Conservation (phyloP, 2,797 vertebrate genomes). For the Silurus lanzhouensis region DNA sequence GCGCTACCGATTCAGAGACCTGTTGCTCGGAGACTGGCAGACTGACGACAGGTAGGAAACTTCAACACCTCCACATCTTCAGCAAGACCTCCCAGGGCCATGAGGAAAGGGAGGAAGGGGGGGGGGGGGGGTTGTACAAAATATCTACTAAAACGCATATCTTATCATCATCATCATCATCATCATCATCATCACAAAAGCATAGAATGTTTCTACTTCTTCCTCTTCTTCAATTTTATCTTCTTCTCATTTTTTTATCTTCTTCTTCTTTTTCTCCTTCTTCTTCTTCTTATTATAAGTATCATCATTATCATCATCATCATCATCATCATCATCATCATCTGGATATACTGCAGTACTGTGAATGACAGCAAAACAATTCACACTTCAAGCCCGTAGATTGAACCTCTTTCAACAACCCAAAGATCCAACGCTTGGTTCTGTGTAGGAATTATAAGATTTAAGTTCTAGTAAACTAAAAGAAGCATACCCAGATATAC, state of each 20-base stretch:
- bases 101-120: neutral
- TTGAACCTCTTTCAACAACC: neutral
- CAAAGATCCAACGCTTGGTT: too few relatives aligned
- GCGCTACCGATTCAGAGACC: slow-evolving; percentile 84
- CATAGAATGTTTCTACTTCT: too few relatives aligned
- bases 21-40: slow-evolving; percentile 86
- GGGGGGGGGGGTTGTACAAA: too few relatives aligned
- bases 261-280: neutral
- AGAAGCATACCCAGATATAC: too few relatives aligned
- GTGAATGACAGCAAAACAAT: neutral
- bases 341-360: neutral
- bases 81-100: neutral
- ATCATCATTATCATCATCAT: neutral
- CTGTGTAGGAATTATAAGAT: too few relatives aligned
- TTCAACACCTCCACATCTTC: slow-evolving; percentile 2
- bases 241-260: neutral
- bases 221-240: neutral
- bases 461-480: too few relatives aligned
- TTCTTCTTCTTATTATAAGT: neutral
- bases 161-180: too few relatives aligned
- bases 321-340: neutral
- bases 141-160: neutral
- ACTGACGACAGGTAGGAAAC: slow-evolving; percentile 78
- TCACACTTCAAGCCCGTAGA: neutral
- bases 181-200: neutral